These are phyloP conservation scores for Oasisia sp. DNA, from an alignment of 2,888 invertebrate species.

Conservation along the genomic window DNA sequence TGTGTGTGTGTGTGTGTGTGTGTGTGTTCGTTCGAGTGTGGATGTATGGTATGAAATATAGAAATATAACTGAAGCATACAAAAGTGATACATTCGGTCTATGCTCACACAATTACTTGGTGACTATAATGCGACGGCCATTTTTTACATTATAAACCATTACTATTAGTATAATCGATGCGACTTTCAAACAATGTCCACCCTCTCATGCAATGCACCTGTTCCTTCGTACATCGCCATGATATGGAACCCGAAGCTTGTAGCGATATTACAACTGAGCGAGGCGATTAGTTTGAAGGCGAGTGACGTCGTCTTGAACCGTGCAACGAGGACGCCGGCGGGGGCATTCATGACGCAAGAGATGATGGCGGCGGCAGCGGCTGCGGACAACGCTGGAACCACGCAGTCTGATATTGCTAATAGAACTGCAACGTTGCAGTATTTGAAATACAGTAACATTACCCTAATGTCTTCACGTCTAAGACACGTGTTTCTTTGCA, in stretches of 20 bases:
- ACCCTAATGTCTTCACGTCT: too few relatives aligned
- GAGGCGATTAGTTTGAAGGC: constrained; percentile 73
- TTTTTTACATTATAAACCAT: too few relatives aligned
- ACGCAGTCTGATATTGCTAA: too few relatives aligned
- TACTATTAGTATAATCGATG: too few relatives aligned
- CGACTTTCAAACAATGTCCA: too few relatives aligned
- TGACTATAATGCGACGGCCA: too few relatives aligned
- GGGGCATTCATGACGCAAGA: constrained; percentile 83
- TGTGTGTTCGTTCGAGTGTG: background rate
- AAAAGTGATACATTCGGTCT: too few relatives aligned
- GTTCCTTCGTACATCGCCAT: constrained; percentile 78
- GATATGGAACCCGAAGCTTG: constrained; percentile 82
- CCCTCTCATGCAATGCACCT: constrained; percentile 65
- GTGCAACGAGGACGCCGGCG: constrained; percentile 75
- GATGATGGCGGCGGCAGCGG: constrained; percentile 79
- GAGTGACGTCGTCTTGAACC: constrained; percentile 74
- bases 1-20: background rate
- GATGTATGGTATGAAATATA: background rate
- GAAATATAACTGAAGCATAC: too few relatives aligned
- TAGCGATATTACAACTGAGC: constrained; percentile 80
- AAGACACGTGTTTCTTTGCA: too few relatives aligned
- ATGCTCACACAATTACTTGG: too few relatives aligned
- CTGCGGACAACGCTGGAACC: constrained; percentile 78
- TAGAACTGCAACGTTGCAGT: too few relatives aligned
- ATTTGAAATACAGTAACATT: too few relatives aligned